phyloP scores from a whole-genome alignment of 2,797 vertebrate species.

The Sciurus vulgaris region DNA sequence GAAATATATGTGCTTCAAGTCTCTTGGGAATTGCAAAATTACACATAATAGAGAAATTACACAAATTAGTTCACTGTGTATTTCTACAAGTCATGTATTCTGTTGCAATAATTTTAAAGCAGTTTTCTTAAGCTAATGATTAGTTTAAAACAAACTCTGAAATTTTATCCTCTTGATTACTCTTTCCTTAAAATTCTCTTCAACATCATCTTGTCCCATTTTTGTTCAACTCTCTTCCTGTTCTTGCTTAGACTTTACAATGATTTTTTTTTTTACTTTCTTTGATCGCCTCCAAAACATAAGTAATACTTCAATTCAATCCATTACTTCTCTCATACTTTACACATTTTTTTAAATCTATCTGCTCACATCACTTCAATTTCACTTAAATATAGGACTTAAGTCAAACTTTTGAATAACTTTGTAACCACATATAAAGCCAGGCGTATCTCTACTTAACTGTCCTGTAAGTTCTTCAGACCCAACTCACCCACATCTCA shows the following conservation, averaged over 20 bases:
- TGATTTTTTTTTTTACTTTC: neutral
- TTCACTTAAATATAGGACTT: neutral
- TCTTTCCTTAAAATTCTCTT: neutral
- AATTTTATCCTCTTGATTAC: neutral
- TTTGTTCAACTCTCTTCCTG: neutral
- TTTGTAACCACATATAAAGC: neutral
- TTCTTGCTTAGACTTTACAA: neutral
- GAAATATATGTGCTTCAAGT: neutral
- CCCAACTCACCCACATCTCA: too few relatives aligned
- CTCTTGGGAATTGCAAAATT: constrained; percentile 11
- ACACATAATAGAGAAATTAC: constrained; percentile 35
- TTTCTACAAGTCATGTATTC: neutral
- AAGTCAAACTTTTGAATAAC: neutral
- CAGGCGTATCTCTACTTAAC: rapidly evolving
- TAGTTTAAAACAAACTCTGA: neutral
- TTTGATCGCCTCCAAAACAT: neutral
- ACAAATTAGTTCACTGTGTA: neutral
- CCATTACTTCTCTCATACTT: neutral
- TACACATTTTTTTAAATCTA: neutral
- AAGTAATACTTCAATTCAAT: neutral
- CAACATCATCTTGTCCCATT: neutral
- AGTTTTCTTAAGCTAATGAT: constrained; percentile 11
- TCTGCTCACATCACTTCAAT: neutral
- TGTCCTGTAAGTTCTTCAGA: neutral
- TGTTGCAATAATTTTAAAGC: neutral